Evolutionary conservation across 2,888 invertebrate species (phyloP), one percentile per base, ranked within the genome.

Genomic region (Pycnomerus fuliginosus): DNA sequence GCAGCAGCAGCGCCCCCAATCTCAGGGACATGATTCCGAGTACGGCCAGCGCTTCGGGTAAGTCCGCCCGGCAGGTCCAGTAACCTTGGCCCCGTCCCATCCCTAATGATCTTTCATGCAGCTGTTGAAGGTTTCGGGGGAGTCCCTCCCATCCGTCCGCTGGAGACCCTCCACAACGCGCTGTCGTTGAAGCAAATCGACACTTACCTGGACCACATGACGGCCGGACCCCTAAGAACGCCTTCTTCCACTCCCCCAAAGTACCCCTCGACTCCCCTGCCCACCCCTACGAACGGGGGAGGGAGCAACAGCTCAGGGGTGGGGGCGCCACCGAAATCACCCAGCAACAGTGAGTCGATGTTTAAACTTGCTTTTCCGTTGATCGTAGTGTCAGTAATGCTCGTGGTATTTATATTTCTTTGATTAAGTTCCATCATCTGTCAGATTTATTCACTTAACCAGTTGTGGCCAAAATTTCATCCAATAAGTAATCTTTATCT

Each of bases 151-250:
- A 92, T 99, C 60, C 85, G 97, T 17, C 96, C 97, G 1, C 75
- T 99, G 70, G 98, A 99, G 77, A 99, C 98, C 2, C 77, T 99
- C 47, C 98, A 99, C 79, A 98, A 99, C 75, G 92, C 95, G 31
- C 76, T 98, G 55, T 96, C 95, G 33, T 77, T 96, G 65, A 84
- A 87, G 27, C 94, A 97, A 70, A 76, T 98, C 62, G 96, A 97
- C 71, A 78, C 75, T 28, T 98, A 95, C 73, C 76, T 98, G 70
- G 90, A 90, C 64, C 83, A 85, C 59, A 90, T 94, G 79, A 89
- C 90, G 10, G 78, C 82, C 17, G 83, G 84, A 36, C 85, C 85
- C 42, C 74, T 86, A 54, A 79, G 84, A 56, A 85, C 87, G 17
- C 86, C 90, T 35, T 81, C 84, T 37, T 81, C 86, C 20, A 80